Evolutionary conservation across 2,797 vertebrate genomes (phyloP), one percentile per base, ranked within the genome.

Genomic region (Orientallactaga sibirica): DNA sequence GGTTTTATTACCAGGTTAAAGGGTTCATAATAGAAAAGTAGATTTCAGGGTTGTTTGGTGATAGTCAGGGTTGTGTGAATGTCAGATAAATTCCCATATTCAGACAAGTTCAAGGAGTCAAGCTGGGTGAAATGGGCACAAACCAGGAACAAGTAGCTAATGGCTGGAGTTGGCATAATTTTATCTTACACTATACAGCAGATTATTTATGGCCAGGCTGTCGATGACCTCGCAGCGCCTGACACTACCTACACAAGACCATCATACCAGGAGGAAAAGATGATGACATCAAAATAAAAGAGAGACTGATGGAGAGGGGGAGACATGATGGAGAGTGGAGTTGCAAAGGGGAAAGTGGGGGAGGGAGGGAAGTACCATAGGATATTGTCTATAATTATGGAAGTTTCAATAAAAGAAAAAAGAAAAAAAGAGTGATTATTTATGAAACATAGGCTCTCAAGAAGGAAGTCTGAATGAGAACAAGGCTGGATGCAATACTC

Each of bases 391-490:
- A 37, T 37, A 37, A 37, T 37, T 37, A 37, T 37, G 33, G 33
- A 37, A 37, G 33, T 37, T 37, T 37, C 33, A 37, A 37, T 37
- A 37, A 37, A 37, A 37, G 33, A 37, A 37, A 37, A 37, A 37
- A 37, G 33, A 37, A 37, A 37, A 37, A 37, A 85, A 43, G 12
- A 74, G 33, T 43, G 14, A 3, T 90, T 71, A 61, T 33, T 86
- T 94, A 48, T 70, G 71, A 87, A 82, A 24, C 91, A 33, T 90
- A 52, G 33, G 4, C 29, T 87, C 8, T 41, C 61, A 71, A 27
- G 33, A 82, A 95, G 20, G 74, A 9, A 90, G 22, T 4, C 62
- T 66, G 67, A 82, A n/a, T 33, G 24, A 88, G 87, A 92, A 14
- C 18, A 79, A 95, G 29, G 3, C 43, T 74, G 3, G 55, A 15